phyloP scores from a whole-genome alignment of 1,140 invertebrate species.

The Saccostrea cuccullata region DNA sequence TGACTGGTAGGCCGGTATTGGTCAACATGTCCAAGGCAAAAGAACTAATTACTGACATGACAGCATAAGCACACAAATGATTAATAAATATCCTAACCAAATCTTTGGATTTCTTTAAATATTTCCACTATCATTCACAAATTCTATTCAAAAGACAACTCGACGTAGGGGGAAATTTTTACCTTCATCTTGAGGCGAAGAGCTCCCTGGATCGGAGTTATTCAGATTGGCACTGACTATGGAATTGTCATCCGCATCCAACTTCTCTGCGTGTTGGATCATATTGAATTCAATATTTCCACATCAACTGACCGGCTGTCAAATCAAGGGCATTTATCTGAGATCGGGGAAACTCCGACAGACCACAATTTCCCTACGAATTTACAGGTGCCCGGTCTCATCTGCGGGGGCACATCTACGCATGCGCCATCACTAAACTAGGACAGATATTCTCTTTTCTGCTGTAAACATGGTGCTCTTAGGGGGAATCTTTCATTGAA shows the following conservation, averaged over 20 bases:
- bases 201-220: conserved; percentile 14
- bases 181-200: conserved; percentile 36
- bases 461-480: conserved; percentile 42
- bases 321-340: conserved; percentile 14
- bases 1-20: conserved; percentile 34
- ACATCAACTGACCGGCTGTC: conserved; percentile 28
- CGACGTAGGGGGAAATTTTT: conserved; percentile 3
- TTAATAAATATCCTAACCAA: neutral
- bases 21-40: conserved; percentile 24
- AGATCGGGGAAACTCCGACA: conserved; percentile 17
- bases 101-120: neutral
- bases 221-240: conserved; percentile 27
- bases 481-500: neutral
- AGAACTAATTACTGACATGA: conserved; percentile 15
- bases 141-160: neutral
- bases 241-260: conserved; percentile 24
- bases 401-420: neutral
- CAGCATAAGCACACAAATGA: neutral
- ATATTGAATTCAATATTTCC: conserved; percentile 21
- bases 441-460: conserved; percentile 16
- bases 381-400: conserved; percentile 39
- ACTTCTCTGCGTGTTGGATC: conserved; percentile 39
- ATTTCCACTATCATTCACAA: neutral
- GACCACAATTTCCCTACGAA: conserved; percentile 37
- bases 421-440: conserved; percentile 22